Conservation (phyloP, 2,113 vertebrate genomes). For the Opisthocomus hoazin region DNA sequence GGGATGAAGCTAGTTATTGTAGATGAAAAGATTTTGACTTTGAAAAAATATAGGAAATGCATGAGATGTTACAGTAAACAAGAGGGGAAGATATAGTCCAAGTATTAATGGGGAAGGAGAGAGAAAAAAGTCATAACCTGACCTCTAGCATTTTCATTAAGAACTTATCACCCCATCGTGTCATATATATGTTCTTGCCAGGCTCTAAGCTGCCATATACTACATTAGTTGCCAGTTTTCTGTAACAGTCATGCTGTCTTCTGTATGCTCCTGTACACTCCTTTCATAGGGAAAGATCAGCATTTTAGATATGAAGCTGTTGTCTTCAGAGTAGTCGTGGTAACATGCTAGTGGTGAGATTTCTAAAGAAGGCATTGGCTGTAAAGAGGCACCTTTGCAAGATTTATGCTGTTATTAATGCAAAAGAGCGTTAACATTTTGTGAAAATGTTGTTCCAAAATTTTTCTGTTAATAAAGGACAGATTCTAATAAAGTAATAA, state of each 20-base stretch:
- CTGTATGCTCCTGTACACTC: background rate
- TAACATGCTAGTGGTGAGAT: background rate
- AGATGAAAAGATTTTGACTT: background rate
- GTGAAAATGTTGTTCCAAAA: background rate
- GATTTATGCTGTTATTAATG: background rate
- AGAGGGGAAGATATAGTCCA: background rate
- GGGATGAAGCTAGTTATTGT: background rate
- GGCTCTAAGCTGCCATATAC: background rate
- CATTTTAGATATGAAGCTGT: background rate
- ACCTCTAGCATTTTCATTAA: background rate
- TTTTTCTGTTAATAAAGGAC: background rate
- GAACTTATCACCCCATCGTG: background rate
- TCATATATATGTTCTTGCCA: background rate
- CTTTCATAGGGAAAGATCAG: background rate
- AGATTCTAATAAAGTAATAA: background rate
- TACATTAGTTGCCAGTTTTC: background rate
- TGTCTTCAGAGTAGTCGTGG: background rate
- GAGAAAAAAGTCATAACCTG: background rate
- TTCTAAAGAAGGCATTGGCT: background rate
- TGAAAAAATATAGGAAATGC: background rate
- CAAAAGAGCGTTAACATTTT: background rate
- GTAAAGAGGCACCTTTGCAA: background rate
- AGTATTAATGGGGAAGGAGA: background rate
- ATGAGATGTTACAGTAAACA: background rate
- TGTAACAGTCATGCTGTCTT: background rate